Conservation (phyloP, 35 echinoderm and acorn worm species). For the Heliocidaris tuberculata region DNA sequence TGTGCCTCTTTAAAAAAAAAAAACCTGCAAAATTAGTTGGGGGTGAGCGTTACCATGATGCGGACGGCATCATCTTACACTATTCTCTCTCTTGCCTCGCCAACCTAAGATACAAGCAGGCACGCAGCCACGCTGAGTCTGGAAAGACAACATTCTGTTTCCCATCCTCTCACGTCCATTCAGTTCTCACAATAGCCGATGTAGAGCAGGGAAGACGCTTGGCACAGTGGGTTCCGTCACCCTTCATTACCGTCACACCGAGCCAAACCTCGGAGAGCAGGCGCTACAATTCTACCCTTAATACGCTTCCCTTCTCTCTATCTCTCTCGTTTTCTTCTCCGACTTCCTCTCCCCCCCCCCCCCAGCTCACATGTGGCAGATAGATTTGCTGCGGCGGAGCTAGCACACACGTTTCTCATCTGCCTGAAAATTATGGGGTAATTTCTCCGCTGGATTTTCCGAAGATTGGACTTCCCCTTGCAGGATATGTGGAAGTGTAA, state of each 20-base stretch:
- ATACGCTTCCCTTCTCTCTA: not conserved
- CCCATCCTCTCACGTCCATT: not conserved
- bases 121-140: not conserved
- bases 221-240: conserved; percentile 24
- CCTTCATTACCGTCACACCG: not conserved
- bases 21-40: not conserved
- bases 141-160: conserved; percentile 35
- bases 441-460: conserved; percentile 7
- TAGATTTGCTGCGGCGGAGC: conserved; percentile 25
- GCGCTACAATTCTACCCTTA: not conserved
- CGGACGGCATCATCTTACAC: not conserved
- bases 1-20: not conserved
- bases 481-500: conserved; percentile 12
- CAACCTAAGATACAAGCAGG: not conserved
- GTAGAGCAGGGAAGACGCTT: not conserved
- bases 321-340: conserved; percentile 13
- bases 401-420: conserved; percentile 4
- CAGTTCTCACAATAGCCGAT: conserved; percentile 29
- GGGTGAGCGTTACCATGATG: not conserved
- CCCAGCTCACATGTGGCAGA: conserved; percentile 24
- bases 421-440: not conserved
- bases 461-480: not conserved
- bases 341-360: not conserved
- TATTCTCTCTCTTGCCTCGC: not conserved
- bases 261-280: not conserved